A percentile compares a stretch with the other conserved stretches of the same genome.
Conservation (phyloP, 23 tunicate species). For the Diplosoma virens region DNA sequence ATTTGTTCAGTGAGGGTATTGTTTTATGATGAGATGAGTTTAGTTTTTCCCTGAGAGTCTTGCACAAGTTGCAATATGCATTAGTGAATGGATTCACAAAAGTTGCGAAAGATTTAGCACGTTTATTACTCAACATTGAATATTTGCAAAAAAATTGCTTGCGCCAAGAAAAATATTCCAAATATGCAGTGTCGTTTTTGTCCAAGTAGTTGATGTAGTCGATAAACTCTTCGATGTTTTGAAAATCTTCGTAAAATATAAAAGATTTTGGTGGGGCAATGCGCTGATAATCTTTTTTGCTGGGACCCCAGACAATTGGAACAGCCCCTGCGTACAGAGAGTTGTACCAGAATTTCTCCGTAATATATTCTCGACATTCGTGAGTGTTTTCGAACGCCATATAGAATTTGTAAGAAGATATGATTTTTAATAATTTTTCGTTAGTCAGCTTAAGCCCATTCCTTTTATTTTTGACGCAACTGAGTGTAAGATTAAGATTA, state of each 20-base stretch:
- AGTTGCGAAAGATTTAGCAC: not conserved
- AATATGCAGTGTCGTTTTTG: conserved; percentile 38
- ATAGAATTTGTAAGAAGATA: conserved; percentile 45
- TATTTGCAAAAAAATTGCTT: not conserved
- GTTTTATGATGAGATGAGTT: too few relatives aligned
- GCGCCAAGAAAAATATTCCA: conserved; percentile 32
- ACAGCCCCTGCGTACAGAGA: conserved; percentile 16
- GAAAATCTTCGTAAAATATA: conserved; percentile 29
- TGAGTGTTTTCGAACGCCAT: conserved; percentile 56
- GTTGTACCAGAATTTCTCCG: conserved; percentile 45
- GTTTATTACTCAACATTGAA: not conserved
- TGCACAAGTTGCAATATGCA: not conserved
- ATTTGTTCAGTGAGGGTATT: too few relatives aligned
- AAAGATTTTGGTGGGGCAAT: conserved; percentile 27
- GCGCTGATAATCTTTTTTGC: not conserved
- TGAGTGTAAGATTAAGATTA: not conserved
- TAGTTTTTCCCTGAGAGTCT: not conserved
- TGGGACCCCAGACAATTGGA: conserved; percentile 46
- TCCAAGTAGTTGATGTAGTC: conserved; percentile 31
- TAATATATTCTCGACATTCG: conserved; percentile 50
- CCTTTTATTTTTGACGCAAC: not conserved
- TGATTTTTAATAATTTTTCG: not conserved
- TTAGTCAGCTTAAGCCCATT: not conserved
- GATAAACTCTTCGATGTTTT: conserved; percentile 2
- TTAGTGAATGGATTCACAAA: not conserved